Conservation (phyloP, 1,140 invertebrate species). For the Lycorma delicatula region DNA sequence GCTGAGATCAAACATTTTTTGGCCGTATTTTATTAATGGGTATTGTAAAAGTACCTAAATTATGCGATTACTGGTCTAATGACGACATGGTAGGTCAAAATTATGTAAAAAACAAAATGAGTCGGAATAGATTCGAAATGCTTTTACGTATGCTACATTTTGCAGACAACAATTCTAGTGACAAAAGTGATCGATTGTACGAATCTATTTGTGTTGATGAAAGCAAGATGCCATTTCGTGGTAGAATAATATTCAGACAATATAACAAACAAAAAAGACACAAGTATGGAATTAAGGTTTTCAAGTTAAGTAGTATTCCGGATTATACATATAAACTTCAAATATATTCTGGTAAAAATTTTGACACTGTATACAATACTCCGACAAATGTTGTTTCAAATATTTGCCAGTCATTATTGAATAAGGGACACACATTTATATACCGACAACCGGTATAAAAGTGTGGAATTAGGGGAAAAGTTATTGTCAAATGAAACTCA, state of each 20-base stretch:
- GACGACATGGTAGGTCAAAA: too few relatives aligned
- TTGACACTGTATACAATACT: slow-evolving; percentile 13
- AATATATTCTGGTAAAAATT: slow-evolving; percentile 18
- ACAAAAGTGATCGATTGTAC: too few relatives aligned
- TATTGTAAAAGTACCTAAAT: too few relatives aligned
- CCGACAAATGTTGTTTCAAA: slow-evolving; percentile 25
- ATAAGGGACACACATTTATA: slow-evolving; percentile 16
- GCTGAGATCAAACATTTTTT: too few relatives aligned
- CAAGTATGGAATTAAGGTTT: slow-evolving; percentile 28
- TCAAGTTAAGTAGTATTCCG: slow-evolving; percentile 21
- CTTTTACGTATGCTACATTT: too few relatives aligned
- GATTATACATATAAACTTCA: slow-evolving; percentile 24
- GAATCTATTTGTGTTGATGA: slow-evolving; percentile 22
- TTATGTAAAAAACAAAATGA: too few relatives aligned
- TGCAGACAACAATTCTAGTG: too few relatives aligned
- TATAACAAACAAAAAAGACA: slow-evolving; percentile 24
- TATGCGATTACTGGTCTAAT: too few relatives aligned
- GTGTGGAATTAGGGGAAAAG: slow-evolving; percentile 15
- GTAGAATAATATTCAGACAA: slow-evolving; percentile 25
- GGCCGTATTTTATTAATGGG: too few relatives aligned
- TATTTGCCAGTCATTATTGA: slow-evolving; percentile 16
- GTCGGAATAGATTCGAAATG: too few relatives aligned
- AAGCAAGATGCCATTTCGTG: slow-evolving; percentile 24
- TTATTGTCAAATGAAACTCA: slow-evolving; percentile 15
- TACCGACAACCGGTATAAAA: slow-evolving; percentile 21